These are phyloP conservation scores for Ormia ochracea DNA, from an alignment of 2,888 invertebrate genomes.

Conservation along the genomic window DNA sequence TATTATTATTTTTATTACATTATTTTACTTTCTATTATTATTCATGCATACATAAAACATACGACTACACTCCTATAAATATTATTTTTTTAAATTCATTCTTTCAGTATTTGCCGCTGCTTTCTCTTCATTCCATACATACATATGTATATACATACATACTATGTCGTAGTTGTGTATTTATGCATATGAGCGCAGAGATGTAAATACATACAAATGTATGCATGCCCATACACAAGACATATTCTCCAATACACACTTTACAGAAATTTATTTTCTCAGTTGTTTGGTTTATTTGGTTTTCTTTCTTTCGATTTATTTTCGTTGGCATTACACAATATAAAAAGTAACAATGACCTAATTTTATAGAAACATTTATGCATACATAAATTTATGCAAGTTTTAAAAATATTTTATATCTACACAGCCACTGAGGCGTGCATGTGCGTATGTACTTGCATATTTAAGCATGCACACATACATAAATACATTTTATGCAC, in stretches of 20 bases:
- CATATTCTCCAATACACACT: constrained; percentile 21
- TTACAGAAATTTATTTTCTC: constrained; percentile 43
- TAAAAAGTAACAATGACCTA: constrained; percentile 48
- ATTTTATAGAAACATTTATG: constrained; percentile 27
- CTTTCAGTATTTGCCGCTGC: constrained; percentile 2
- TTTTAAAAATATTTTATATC: constrained; percentile 32
- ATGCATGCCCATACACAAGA: neutral
- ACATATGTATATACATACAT: neutral
- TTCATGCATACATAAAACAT: neutral
- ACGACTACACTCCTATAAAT: neutral
- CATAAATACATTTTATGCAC: neutral
- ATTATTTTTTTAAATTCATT: constrained; percentile 16
- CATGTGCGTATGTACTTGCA: too few species aligned
- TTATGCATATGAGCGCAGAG: too few species aligned
- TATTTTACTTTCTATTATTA: constrained; percentile 54
- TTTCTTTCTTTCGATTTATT: constrained; percentile 30
- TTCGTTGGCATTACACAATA: constrained; percentile 29
- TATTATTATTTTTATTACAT: constrained; percentile 51
- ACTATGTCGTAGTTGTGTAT: too few species aligned
- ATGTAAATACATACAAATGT: neutral
- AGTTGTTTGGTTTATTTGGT: constrained; percentile 15
- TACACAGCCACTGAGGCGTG: neutral
- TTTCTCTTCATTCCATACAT: neutral
- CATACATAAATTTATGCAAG: constrained; percentile 54
- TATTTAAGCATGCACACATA: neutral